Evolutionary conservation across 1,140 invertebrate genomes (phyloP).

Genomic region (Bradynema listronoti): DNA sequence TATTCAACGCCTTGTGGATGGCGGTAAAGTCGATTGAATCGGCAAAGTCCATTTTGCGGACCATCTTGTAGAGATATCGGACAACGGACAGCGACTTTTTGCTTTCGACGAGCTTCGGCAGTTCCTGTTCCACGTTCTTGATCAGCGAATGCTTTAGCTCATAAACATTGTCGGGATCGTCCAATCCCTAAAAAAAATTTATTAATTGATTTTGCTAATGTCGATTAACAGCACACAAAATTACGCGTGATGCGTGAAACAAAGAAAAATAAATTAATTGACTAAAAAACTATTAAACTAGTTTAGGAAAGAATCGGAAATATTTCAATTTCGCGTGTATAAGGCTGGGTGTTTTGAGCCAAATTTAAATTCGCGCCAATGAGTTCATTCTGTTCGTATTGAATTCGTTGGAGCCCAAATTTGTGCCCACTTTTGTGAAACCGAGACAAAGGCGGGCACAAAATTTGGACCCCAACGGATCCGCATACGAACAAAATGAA

Average conservation of each 20-base stretch:
- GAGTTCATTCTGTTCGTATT: not conserved
- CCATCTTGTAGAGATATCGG: conserved; percentile 6
- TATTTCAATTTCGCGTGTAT: not conserved
- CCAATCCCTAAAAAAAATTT: conserved; percentile 5
- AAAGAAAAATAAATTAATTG: not conserved
- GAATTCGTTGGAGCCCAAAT: not conserved
- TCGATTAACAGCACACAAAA: not conserved
- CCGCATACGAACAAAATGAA: no score
- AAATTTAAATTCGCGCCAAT: no score
- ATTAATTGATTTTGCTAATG: conserved; percentile 3
- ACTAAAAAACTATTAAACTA: not conserved
- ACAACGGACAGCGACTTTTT: conserved; percentile 15
- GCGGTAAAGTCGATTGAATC: conserved; percentile 21
- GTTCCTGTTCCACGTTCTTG: conserved; percentile 15
- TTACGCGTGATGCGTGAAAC: not conserved
- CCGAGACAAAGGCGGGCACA: not conserved
- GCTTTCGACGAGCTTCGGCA: conserved; percentile 13
- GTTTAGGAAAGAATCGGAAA: not conserved
- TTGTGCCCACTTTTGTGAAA: not conserved
- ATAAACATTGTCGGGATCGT: conserved; percentile 23
- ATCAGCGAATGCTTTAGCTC: conserved; percentile 15
- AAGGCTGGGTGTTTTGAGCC: not conserved
- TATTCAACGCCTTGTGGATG: no score
- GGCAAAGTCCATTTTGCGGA: conserved; percentile 23
- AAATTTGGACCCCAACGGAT: not conserved